These are phyloP conservation scores for Drosophila nannoptera DNA, from an alignment of 1,140 invertebrate genomes.

Conservation along the genomic window DNA sequence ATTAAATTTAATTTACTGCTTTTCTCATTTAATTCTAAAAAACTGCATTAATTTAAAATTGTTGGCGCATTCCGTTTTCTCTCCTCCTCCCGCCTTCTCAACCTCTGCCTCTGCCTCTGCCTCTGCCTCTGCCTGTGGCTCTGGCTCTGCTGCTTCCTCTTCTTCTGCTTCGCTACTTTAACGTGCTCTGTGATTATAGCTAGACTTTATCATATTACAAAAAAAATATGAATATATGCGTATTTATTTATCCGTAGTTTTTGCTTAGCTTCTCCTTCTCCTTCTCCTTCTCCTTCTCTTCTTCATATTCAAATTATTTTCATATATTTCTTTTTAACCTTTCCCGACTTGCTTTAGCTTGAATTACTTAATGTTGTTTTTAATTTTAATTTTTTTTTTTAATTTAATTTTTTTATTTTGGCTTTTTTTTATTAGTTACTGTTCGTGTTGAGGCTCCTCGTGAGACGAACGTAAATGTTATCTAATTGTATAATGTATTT, in stretches of 20 bases:
- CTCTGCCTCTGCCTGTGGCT: too few relatives aligned
- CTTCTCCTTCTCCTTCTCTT: background rate
- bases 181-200: conserved; percentile 32
- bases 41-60: conserved; percentile 73
- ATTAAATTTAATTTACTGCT: too few relatives aligned
- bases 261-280: conserved; percentile 13
- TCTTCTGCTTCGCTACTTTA: conserved; percentile 22
- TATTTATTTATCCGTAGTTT: conserved; percentile 16
- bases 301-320: conserved; percentile 7
- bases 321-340: conserved; percentile 24
- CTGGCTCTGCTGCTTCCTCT: conserved; percentile 11
- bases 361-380: conserved; percentile 26
- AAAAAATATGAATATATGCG: conserved; percentile 37
- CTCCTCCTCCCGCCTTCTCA: too few relatives aligned
- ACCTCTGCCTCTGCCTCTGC: too few relatives aligned
- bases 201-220: conserved; percentile 50
- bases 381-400: conserved; percentile 26
- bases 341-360: conserved; percentile 18
- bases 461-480: conserved; percentile 31
- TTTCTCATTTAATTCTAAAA: conserved; percentile 59
- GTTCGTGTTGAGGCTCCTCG: conserved; percentile 39
- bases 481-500: background rate
- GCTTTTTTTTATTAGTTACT: conserved; percentile 24
- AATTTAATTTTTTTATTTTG: conserved; percentile 45
- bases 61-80: conserved; percentile 21